Evolutionary conservation across 2,113 vertebrate species (phyloP).

Genomic region (Ptyas mucosa): DNA sequence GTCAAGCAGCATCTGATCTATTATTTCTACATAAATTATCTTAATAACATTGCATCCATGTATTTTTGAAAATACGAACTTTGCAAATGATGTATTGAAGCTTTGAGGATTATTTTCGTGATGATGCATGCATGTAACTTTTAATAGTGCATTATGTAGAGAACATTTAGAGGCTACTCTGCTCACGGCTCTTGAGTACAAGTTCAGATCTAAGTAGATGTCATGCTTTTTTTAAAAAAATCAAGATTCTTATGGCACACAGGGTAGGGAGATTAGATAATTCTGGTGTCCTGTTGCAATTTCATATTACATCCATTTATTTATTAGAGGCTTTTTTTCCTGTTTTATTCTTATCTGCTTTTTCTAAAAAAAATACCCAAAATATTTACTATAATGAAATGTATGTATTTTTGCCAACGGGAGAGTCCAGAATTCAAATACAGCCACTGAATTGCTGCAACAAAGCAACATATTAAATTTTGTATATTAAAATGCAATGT

Average conservation of each 20-base stretch:
- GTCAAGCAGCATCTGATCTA: conserved; percentile 10
- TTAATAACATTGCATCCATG: conserved; percentile 6
- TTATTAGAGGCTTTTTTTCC: conserved; percentile 26
- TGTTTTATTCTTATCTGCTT: conserved; percentile 10
- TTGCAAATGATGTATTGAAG: conserved; percentile 23
- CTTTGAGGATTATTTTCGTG: conserved; percentile 26
- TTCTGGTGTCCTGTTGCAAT: not conserved
- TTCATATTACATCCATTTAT: conserved; percentile 26
- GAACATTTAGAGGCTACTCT: conserved; percentile 29
- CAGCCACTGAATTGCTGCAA: conserved; percentile 46
- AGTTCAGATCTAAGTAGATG: conserved; percentile 26
- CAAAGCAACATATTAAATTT: conserved; percentile 37
- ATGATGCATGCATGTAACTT: conserved; percentile 22
- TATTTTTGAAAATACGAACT: conserved; percentile 26
- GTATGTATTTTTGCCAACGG: conserved; percentile 20
- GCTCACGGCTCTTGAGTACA: conserved; percentile 24
- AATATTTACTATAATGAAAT: conserved; percentile 33
- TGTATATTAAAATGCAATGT: conserved; percentile 58
- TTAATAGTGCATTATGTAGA: conserved; percentile 15
- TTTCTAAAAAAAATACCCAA: conserved; percentile 27
- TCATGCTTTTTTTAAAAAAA: not conserved
- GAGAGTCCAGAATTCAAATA: conserved; percentile 44
- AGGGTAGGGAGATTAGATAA: not conserved
- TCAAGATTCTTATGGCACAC: not conserved
- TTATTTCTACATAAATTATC: conserved; percentile 15